Base-by-base conservation (phyloP, 2,797 vertebrate genomes). In the Falco cherrug region DNA sequence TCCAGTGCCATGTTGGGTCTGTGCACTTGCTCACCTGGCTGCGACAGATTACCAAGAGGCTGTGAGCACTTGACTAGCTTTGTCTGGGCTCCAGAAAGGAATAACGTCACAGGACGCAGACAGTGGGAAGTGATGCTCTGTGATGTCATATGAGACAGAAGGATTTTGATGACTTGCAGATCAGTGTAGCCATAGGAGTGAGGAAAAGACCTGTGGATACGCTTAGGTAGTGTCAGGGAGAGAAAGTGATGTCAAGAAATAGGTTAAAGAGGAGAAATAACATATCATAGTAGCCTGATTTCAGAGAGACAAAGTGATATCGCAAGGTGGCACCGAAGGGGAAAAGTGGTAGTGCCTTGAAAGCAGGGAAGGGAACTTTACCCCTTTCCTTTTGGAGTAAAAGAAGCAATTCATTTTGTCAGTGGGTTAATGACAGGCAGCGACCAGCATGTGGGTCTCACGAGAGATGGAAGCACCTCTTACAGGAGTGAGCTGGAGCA, bases 331-430 rank as follows among this genome's bases (percentile, higher is more conserved):
- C 73, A 10, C 37, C 28, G 2, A 51, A 57, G 56, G 51, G 28
- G 15, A 31, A 48, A n/a, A 50, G 74, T 16, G 51, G 28, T 74
- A 68, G 29, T 51, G 82, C 56, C 91, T 33, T 43, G 71, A 53
- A 70, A 51, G 70, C 19, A 53, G 29, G 39, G 53, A 47, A 68
- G 39, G 37, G 59, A 48, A n/a, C 4, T 11, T 70, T 31, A 43
- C 45, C 13, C 57, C 28, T 1, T 70, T 89, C 29, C 60, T 95
- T 95, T 57, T 56, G 54, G 82, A 45, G 25, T 31, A n/a, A 78
- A 87, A 76, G 51, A 41, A 80, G 14, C 0, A 0, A 11, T 69
- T 7, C 0, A 4, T 31, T 37, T 45, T 59, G 4, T 61, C 68
- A 37, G 47, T 8, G 37, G 64, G 54, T 51, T 45, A 37, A 18